Evolutionary conservation across 2,888 invertebrate genomes (phyloP).

Genomic region (Cosmopolites sordidus): DNA sequence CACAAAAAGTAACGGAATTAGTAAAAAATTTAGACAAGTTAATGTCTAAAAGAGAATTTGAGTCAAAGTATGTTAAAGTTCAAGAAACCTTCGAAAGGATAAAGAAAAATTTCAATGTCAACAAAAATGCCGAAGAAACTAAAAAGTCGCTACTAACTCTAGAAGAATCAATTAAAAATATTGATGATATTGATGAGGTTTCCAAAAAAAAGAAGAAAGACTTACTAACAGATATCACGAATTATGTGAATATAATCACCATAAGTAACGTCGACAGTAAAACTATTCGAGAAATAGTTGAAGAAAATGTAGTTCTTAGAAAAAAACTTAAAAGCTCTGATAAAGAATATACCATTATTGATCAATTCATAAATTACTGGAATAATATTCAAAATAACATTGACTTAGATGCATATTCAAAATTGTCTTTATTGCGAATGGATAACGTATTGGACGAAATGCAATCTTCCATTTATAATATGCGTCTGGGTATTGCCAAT

Average conservation of each 20-base stretch:
- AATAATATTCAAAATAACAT: constrained; percentile 24
- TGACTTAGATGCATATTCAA: constrained; percentile 21
- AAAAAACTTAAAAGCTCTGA: constrained; percentile 22
- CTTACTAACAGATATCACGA: constrained; percentile 13
- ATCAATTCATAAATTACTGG: constrained; percentile 28
- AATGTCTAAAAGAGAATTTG: constrained; percentile 24
- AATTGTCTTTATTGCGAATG: constrained; percentile 25
- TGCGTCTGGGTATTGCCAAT: constrained; percentile 19
- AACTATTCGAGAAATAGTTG: constrained; percentile 22
- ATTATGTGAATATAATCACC: constrained; percentile 2
- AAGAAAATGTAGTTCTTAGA: constrained; percentile 24
- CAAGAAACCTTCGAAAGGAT: constrained; percentile 28
- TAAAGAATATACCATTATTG: constrained; percentile 24
- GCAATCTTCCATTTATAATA: constrained; percentile 23
- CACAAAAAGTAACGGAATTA: constrained; percentile 26
- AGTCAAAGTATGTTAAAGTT: constrained; percentile 25
- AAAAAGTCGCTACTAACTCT: constrained; percentile 24
- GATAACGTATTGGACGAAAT: constrained; percentile 25
- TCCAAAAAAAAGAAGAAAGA: constrained; percentile 19
- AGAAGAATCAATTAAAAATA: constrained; percentile 22
- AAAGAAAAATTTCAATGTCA: constrained; percentile 26
- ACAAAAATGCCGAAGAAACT: constrained; percentile 23
- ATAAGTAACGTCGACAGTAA: constrained; percentile 13
- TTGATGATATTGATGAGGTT: constrained; percentile 23
- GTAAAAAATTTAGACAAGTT: constrained; percentile 22